phyloP scores from a whole-genome alignment of 1,140 invertebrate species.

The Aplysia californica region DNA sequence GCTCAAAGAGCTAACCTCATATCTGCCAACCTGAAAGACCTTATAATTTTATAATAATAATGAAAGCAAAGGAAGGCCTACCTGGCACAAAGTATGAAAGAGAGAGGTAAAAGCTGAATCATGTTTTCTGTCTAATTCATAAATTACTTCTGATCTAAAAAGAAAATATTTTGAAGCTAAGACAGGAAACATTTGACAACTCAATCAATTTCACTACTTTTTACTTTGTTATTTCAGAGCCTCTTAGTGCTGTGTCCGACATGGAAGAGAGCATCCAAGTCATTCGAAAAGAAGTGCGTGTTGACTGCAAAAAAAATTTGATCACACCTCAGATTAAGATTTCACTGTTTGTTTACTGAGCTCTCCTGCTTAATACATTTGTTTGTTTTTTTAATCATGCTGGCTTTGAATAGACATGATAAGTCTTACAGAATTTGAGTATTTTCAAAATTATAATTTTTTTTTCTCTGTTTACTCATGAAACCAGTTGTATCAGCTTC shows the following conservation, averaged over 20 bases:
- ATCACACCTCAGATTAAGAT: background rate
- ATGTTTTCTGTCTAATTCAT: background rate
- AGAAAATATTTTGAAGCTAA: background rate
- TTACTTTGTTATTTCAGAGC: conserved; percentile 8
- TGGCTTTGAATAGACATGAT: background rate
- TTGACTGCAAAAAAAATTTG: background rate
- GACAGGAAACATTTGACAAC: background rate
- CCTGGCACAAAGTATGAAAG: too few species aligned
- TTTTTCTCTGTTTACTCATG: background rate
- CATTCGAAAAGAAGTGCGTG: conserved; percentile 9
- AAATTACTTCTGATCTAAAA: background rate
- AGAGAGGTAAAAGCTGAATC: background rate
- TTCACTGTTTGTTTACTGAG: background rate
- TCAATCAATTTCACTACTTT: too few species aligned
- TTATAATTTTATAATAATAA: too few species aligned
- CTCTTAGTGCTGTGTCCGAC: conserved; percentile 10
- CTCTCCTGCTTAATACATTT: background rate
- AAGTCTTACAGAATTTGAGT: background rate
- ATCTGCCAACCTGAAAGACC: too few species aligned
- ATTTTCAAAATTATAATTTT: background rate
- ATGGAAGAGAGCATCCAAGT: conserved; percentile 29
- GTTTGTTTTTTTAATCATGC: background rate
- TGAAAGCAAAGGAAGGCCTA: too few species aligned
- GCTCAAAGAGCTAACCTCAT: too few species aligned
- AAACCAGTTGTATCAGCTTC: too few species aligned